Conservation (phyloP, 1,140 invertebrate genomes). For the Hylaeus volcanicus region DNA sequence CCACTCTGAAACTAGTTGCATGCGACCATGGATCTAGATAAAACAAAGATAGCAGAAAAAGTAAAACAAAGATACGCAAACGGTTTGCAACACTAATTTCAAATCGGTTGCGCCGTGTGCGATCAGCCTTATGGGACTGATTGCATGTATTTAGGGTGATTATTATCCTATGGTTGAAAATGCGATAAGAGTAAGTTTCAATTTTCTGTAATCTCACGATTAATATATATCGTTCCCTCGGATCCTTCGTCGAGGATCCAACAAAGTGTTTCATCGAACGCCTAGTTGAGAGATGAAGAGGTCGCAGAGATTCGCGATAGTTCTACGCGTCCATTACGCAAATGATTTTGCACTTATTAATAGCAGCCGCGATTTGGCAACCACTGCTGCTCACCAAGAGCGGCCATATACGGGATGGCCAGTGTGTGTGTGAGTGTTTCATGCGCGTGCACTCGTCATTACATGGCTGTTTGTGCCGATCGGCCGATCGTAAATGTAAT, state of each 20-base stretch:
- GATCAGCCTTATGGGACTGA: no score
- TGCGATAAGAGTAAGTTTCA: no score
- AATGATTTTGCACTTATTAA: slow-evolving; percentile 76
- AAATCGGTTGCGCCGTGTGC: no score
- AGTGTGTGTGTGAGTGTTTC: slow-evolving; percentile 22
- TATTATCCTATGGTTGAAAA: no score
- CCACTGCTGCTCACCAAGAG: slow-evolving; percentile 77
- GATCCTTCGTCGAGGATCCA: background rate
- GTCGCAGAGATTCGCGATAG: slow-evolving; percentile 16
- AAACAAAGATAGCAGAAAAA: no score
- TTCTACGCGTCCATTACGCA: slow-evolving; percentile 66
- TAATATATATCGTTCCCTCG: background rate
- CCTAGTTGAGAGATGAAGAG: background rate
- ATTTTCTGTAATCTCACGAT: no score
- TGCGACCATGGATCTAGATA: no score
- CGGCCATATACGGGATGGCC: slow-evolving; percentile 71
- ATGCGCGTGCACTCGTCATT: slow-evolving; percentile 46
- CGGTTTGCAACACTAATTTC: no score
- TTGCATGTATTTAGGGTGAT: no score
- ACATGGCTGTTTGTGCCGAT: slow-evolving; percentile 31
- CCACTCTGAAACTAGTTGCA: no score
- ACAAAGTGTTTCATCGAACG: background rate
- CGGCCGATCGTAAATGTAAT: slow-evolving; percentile 28
- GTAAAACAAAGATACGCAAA: no score
- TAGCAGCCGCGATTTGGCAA: slow-evolving; percentile 77